These are phyloP conservation scores for Meiosimyza decipiens DNA, from an alignment of 2,888 invertebrate genomes.

Conservation along the genomic window DNA sequence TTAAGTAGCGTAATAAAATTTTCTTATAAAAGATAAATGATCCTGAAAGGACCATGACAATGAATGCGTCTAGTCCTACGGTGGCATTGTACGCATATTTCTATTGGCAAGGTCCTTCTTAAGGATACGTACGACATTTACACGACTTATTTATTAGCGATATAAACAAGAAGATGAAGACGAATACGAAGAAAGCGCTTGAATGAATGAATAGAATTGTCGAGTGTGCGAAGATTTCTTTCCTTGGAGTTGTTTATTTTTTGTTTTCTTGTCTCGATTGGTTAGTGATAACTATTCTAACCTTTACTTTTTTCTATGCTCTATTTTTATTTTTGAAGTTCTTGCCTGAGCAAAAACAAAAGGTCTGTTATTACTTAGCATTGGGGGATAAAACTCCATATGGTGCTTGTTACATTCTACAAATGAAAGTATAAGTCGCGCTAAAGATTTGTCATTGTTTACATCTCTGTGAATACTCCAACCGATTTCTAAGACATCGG, in stretches of 20 bases:
- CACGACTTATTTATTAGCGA: constrained; percentile 37
- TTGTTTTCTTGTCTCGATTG: constrained; percentile 28
- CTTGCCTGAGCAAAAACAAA: too few species aligned
- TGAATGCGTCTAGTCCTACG: constrained; percentile 45
- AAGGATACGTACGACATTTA: constrained; percentile 20
- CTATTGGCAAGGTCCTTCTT: constrained; percentile 41
- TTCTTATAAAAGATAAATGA: constrained; percentile 45
- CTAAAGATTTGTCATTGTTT: not conserved
- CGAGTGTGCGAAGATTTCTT: not conserved
- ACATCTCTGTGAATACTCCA: too few species aligned
- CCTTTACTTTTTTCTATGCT: not conserved
- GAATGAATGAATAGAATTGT: constrained; percentile 6
- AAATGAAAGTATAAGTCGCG: not conserved
- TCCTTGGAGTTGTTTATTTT: not conserved
- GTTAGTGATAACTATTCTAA: not conserved
- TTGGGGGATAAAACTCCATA: constrained; percentile 16
- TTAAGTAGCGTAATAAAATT: constrained; percentile 42
- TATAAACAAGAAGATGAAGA: constrained; percentile 22
- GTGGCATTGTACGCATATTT: constrained; percentile 48
- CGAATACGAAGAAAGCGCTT: not conserved
- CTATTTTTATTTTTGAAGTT: constrained; percentile 1
- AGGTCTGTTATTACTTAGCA: too few species aligned
- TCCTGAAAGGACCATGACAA: constrained; percentile 36
- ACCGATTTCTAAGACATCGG: too few species aligned
- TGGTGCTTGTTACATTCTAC: not conserved